Evolutionary conservation across 1,140 invertebrate species (phyloP).

Genomic region (Apis laboriosa): DNA sequence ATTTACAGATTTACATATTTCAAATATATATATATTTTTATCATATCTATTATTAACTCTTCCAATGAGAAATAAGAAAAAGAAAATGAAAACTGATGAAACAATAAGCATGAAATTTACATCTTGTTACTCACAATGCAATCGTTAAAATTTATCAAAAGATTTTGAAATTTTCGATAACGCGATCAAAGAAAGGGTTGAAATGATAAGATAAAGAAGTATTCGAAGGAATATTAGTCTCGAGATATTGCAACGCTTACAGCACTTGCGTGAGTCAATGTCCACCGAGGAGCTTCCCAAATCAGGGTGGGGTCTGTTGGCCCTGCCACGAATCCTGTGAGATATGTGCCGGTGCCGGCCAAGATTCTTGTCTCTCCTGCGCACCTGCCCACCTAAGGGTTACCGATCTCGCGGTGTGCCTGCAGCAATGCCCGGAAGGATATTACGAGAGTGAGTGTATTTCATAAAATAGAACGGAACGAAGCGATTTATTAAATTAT

Average conservation of each 20-base stretch:
- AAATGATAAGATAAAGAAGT: background rate
- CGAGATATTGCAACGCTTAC: constrained; percentile 55
- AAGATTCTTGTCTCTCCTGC: constrained; percentile 90
- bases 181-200: background rate
- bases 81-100: no score
- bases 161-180: no score
- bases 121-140: no score
- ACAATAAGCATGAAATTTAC: no score
- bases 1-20: no score
- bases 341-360: constrained; percentile 90
- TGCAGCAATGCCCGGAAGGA: constrained; percentile 92
- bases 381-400: constrained; percentile 89
- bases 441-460: constrained; percentile 88
- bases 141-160: no score
- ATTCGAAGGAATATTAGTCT: constrained; percentile 8
- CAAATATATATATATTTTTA: no score
- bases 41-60: no score
- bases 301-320: constrained; percentile 89
- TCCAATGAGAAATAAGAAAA: no score
- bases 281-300: constrained; percentile 89
- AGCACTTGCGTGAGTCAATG: constrained; percentile 90
- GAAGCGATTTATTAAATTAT: background rate
- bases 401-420: constrained; percentile 89
- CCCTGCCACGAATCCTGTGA: constrained; percentile 92
- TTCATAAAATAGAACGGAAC: background rate